Base-by-base conservation (phyloP, 1,140 invertebrate species). In the Euglossa dilemma region DNA sequence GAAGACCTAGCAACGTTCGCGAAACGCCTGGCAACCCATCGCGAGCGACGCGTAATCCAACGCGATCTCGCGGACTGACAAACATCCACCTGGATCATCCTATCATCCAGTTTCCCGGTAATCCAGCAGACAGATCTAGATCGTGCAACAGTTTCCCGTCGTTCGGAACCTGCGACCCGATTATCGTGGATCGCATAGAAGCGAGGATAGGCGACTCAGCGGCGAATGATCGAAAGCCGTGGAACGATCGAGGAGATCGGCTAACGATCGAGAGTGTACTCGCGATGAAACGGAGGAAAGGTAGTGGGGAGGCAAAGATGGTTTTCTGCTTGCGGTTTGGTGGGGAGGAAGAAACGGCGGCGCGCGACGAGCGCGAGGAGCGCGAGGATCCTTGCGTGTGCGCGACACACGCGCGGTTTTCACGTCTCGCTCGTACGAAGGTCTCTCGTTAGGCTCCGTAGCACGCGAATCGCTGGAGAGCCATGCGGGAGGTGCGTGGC, bases 401-500 rank as follows among this genome's bases (percentile, higher is more conserved):
- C 63, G 47, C 61, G 72, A 54, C 76, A 89, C 72, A 78, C 84
- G 75, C 59, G 81, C 84, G 43, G 59, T 64, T 52, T 84, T 23
- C 67, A 43, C 23, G 25, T 73, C 75, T 57, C 72, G 28, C 43
- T 28, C 9, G n/a, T 8, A n/a, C 52, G 87, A 88, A 90, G 86
- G 82, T 89, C 84, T 88, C 63, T 73, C 77, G 85, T 72, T 88
- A 61, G 75, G 77, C 85, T 79, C 84, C 66, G 77, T 61, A 88
- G 82, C 78, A 76, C 84, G 84, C 82, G 73, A 89, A 78, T 90
- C 83, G 86, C 56, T 76, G 47, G 69, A 69, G 74, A 69, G 45
- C 67, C 92, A 92, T 91, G 92, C 81, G 91, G 76, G 83, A 89
- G 89, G 88, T 90, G 91, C 92, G 90, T 93, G 92, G 83, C 92